phyloP scores from a whole-genome alignment of 2,797 vertebrate species.

The Chrosomus eos region DNA sequence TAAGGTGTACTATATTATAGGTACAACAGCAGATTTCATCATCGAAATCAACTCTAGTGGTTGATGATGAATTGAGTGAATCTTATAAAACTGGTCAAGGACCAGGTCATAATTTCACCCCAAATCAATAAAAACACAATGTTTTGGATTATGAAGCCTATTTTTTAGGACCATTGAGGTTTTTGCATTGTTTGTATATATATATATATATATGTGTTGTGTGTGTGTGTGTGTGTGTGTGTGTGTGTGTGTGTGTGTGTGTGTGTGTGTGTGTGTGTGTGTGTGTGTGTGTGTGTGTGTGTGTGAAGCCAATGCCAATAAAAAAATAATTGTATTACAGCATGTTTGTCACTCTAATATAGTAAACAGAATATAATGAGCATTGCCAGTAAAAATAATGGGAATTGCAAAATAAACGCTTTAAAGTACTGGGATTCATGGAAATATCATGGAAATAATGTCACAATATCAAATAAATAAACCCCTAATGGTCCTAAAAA shows the following conservation, averaged over 20 bases:
- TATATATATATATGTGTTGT: no score
- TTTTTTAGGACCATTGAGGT: not conserved
- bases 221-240: no score
- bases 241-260: no score
- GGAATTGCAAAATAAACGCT: not conserved
- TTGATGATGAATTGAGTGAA: not conserved
- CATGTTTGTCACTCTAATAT: not conserved
- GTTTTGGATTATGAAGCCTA: not conserved
- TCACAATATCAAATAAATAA: not conserved
- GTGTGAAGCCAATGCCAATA: no score
- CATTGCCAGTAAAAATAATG: not conserved
- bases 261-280: no score
- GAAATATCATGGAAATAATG: not conserved
- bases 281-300: no score
- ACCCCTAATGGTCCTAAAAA: not conserved
- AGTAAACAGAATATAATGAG: not conserved
- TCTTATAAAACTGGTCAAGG: not conserved
- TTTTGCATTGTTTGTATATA: not conserved
- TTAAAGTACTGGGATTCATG: not conserved
- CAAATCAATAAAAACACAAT: not conserved
- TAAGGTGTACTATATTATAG: not conserved
- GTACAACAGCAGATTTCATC: not conserved
- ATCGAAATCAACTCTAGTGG: conserved; percentile 3
- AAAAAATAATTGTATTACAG: not conserved
- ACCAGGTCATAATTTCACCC: not conserved